These are phyloP conservation scores for Celastrina argiolus DNA, from an alignment of 2,888 invertebrate species.

Conservation along the genomic window DNA sequence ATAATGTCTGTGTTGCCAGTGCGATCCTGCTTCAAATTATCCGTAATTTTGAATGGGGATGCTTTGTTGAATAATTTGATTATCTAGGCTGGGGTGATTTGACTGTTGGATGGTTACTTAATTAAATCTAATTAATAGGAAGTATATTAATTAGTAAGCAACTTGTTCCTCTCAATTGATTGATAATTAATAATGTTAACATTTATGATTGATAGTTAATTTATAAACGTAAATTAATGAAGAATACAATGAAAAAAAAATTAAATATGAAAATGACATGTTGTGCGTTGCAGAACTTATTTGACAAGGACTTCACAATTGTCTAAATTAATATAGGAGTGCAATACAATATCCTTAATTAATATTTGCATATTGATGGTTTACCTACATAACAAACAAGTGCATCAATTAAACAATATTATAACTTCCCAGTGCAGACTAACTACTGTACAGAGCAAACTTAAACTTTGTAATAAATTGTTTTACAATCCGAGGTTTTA, in stretches of 20 bases:
- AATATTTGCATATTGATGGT: constrained; percentile 37
- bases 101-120: constrained; percentile 11
- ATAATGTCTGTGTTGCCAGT: constrained; percentile 68
- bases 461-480: too few species aligned
- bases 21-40: constrained; percentile 51
- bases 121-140: constrained; percentile 15
- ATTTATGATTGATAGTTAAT: too few species aligned
- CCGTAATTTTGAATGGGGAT: constrained; percentile 54
- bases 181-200: background rate
- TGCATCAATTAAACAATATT: constrained; percentile 42
- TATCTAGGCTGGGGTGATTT: constrained; percentile 24
- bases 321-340: constrained; percentile 9
- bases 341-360: constrained; percentile 37
- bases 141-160: background rate
- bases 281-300: background rate
- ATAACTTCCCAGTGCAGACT: constrained; percentile 36
- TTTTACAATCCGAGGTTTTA: too few species aligned
- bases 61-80: constrained; percentile 30
- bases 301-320: background rate
- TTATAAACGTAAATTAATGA: too few species aligned
- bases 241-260: too few species aligned
- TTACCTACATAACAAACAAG: constrained; percentile 41
- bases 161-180: background rate
- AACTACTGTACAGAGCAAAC: constrained; percentile 24
- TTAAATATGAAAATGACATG: too few species aligned